Evolutionary conservation across 2,797 vertebrate species (phyloP), one percentile per base, ranked within the genome.

Genomic region (Peromyscus nudipes): DNA sequence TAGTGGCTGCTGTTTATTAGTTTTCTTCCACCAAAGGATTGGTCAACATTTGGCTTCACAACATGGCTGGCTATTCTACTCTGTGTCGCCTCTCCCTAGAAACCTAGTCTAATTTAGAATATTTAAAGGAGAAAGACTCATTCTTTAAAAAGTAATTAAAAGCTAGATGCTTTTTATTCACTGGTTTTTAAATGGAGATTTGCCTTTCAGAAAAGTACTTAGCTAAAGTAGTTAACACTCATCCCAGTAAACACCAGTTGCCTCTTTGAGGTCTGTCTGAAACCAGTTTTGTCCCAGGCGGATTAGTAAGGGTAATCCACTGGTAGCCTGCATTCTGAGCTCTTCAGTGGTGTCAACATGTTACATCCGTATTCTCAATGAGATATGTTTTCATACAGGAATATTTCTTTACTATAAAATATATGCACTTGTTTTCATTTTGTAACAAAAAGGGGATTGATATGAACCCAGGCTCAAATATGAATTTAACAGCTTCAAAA

Each of bases 101-200:
- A 27, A 57, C 83, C 23, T 87, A 86, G 79, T 87, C 76, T 83
- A 85, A 97, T 52, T 31, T 96, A 86, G 88, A 95, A 62, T 40
- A 81, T 84, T 96, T 65, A 85, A 95, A 96, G 62, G n/a, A 23
- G 60, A 95, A 95, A 96, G 64, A 96, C 25, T 37, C 13, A 79
- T 60, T 83, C 67, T 75, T 97, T 96, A 87, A 12, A 27, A 95
- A 92, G 87, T 95, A 88, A 96, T 95, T 97, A 95, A 96, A 97
- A 95, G 25, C 69, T 89, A 81, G 76, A 92, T 87, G 46, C 7
- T 67, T 90, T 95, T 94, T 82, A 92, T 89, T 95, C 87, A 71
- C 64, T 93, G 55, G 62, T 29, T 91, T 91, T 80, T 94, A 97
- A 97, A 77, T 67, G n/a, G 92, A 46, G 64, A 87, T 37, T 92